Evolutionary conservation across 2,888 invertebrate species (phyloP).

Genomic region (Gymnosoma rotundatum): DNA sequence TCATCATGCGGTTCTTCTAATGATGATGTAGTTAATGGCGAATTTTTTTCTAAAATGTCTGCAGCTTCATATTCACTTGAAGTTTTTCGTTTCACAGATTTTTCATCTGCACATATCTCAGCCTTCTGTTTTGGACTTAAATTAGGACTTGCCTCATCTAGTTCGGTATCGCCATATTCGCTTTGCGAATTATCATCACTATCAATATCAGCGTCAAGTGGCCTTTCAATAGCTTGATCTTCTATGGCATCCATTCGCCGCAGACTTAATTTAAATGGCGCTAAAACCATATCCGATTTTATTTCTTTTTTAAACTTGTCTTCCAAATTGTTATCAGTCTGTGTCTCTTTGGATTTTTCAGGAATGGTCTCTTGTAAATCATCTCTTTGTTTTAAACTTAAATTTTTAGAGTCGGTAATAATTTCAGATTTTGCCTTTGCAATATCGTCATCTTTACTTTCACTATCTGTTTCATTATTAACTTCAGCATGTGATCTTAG

Average conservation of each 20-base stretch:
- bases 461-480: background rate
- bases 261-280: conserved; percentile 1
- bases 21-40: no score
- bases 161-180: background rate
- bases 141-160: background rate
- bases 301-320: background rate
- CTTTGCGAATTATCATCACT: background rate
- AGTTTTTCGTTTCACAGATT: no score
- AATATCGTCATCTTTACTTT: background rate
- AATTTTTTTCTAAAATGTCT: no score
- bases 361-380: no score
- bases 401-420: no score
- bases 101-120: no score
- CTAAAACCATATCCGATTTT: background rate
- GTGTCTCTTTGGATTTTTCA: no score
- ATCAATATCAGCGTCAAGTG: background rate
- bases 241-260: background rate
- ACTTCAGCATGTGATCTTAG: background rate
- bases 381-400: no score
- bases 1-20: background rate
- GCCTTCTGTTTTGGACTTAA: no score
- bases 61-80: no score
- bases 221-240: background rate
- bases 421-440: no score
- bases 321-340: no score